Conservation (phyloP, 2,888 invertebrate genomes). For the Eumerus sabulonum region DNA sequence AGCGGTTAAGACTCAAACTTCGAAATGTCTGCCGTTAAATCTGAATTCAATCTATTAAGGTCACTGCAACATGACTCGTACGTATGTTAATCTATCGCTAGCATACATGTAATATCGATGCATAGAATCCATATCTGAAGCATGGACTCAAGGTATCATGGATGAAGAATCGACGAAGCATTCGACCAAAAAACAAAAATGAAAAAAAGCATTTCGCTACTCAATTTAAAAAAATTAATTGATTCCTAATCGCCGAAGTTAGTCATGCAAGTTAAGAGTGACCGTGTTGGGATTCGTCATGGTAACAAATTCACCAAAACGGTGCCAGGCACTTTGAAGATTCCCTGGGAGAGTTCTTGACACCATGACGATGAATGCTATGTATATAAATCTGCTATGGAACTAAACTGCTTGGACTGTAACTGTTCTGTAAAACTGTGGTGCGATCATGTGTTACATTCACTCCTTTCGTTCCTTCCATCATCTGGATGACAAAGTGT, state of each 20-base stretch:
- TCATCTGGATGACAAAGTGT: conserved; percentile 45
- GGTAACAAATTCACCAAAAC: conserved; percentile 9
- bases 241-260: conserved; percentile 11
- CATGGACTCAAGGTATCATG: no score
- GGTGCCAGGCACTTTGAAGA: conserved; percentile 7
- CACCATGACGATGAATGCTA: no score
- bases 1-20: no score
- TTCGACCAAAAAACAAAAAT: no score
- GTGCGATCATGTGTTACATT: conserved; percentile 1
- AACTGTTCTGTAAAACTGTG: conserved; percentile 16
- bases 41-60: no score
- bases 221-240: conserved; percentile 17
- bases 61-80: no score
- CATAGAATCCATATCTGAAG: no score
- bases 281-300: conserved; percentile 14
- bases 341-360: conserved; percentile 8
- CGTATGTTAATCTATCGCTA: no score
- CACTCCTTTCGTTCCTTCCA: background rate
- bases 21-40: no score
- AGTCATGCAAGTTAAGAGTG: background rate
- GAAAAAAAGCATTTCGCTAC: background rate
- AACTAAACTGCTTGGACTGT: background rate
- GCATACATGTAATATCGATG: no score
- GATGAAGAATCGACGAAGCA: no score
- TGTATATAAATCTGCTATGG: background rate